phyloP scores from a whole-genome alignment of 1,140 invertebrate species.

The Aphelenchoides fujianensis region DNA sequence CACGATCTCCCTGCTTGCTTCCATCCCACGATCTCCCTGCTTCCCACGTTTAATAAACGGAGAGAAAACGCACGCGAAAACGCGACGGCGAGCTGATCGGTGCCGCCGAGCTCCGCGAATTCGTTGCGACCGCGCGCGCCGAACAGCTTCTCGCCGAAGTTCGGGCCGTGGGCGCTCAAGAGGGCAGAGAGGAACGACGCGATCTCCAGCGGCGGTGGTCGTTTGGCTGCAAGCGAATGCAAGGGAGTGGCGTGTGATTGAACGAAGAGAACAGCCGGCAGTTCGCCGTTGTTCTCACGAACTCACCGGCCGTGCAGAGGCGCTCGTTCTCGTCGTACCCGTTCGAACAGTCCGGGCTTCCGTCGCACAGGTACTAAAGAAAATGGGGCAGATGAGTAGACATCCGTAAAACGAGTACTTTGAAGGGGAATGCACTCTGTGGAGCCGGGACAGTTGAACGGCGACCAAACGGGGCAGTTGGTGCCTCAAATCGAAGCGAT shows the following conservation, averaged over 20 bases:
- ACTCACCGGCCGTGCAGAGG: slow-evolving; percentile 84
- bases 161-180: slow-evolving; percentile 84
- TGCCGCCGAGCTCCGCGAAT: slow-evolving; percentile 80
- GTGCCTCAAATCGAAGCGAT: slow-evolving; percentile 40
- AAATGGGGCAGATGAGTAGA: too few relatives aligned
- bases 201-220: slow-evolving; percentile 90
- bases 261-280: too few relatives aligned
- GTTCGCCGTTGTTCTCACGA: neutral
- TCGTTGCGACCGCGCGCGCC: slow-evolving; percentile 86
- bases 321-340: slow-evolving; percentile 82
- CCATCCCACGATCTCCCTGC: too few relatives aligned
- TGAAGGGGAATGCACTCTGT: slow-evolving; percentile 82
- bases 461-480: slow-evolving; percentile 68
- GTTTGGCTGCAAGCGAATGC: slow-evolving; percentile 82
- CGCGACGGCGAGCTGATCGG: slow-evolving; percentile 87
- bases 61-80: slow-evolving; percentile 79
- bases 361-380: slow-evolving; percentile 79
- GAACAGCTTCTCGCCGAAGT: slow-evolving; percentile 88
- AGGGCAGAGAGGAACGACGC: slow-evolving; percentile 87
- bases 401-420: too few relatives aligned
- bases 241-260: too few relatives aligned
- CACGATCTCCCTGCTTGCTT: too few relatives aligned
- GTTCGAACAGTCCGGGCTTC: slow-evolving; percentile 86
- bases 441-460: slow-evolving; percentile 85
- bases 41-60: too few relatives aligned